phyloP scores from a whole-genome alignment of 53 echinoderm and acorn worm genomes.

The Glandiceps talaboti region DNA sequence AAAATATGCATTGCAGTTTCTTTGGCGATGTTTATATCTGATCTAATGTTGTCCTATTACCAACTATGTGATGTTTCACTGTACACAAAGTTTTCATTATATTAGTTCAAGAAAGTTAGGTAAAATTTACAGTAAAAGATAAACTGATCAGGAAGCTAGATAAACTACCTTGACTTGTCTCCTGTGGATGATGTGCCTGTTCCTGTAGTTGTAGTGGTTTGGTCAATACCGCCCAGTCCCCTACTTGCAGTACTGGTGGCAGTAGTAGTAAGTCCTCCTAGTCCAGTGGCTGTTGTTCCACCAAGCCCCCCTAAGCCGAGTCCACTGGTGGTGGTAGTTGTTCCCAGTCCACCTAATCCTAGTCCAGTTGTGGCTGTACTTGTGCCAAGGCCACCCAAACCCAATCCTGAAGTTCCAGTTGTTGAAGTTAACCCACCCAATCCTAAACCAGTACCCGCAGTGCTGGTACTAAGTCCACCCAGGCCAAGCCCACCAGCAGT shows the following conservation, averaged over 20 bases:
- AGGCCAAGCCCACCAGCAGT: background rate
- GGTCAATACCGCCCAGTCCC: conserved; percentile 69
- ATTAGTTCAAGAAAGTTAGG: no score
- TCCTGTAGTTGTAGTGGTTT: conserved; percentile 35
- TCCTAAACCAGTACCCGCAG: conserved; percentile 5
- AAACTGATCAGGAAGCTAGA: no score
- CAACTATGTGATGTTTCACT: no score
- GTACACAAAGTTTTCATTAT: no score
- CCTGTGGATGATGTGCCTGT: conserved; percentile 36
- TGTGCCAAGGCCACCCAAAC: conserved; percentile 19
- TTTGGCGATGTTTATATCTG: no score
- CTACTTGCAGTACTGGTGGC: conserved; percentile 27
- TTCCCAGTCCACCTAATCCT: conserved; percentile 17
- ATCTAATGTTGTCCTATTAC: no score
- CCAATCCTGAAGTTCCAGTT: conserved; percentile 8
- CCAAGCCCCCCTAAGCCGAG: conserved; percentile 13
- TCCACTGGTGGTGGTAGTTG: conserved; percentile 17
- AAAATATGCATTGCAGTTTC: no score
- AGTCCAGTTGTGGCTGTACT: conserved; percentile 25
- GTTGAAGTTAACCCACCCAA: background rate
- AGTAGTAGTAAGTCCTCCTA: background rate
- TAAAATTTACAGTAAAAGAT: no score
- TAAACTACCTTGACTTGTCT: conserved; percentile 35
- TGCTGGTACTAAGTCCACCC: conserved; percentile 1
- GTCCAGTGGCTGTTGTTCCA: background rate